A percentile compares a stretch with the other conserved stretches of the same genome.
These are phyloP conservation scores for Butorides virescens DNA, from an alignment of 2,113 vertebrate genomes.

Conservation along the genomic window DNA sequence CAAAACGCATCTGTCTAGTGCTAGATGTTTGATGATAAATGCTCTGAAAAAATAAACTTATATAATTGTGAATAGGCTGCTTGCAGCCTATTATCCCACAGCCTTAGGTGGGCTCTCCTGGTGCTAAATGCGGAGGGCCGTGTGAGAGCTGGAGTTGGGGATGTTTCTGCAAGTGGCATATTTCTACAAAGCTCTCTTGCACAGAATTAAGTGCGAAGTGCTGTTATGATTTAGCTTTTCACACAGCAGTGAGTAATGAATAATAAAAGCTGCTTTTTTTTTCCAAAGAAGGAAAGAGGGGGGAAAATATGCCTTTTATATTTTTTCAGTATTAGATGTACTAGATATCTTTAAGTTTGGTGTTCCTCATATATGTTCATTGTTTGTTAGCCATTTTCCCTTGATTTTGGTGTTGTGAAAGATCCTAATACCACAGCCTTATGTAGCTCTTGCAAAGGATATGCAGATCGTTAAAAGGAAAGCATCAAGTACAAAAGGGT, in stretches of 20 bases:
- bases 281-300: background rate
- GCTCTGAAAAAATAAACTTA: background rate
- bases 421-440: accelerated
- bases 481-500: background rate
- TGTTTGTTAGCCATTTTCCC: background rate
- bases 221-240: background rate
- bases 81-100: background rate
- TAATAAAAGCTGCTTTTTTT: background rate
- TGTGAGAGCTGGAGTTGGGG: background rate
- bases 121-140: background rate
- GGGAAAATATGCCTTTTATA: background rate
- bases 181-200: background rate
- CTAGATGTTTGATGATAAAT: background rate
- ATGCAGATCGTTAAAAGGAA: background rate
- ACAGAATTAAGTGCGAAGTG: background rate
- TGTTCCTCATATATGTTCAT: background rate
- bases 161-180: background rate
- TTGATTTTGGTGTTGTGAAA: background rate
- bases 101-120: background rate
- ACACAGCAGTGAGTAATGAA: background rate
- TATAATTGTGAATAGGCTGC: background rate
- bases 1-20: background rate
- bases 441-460: background rate
- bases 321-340: background rate
- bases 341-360: background rate